Evolutionary conservation across 2,888 invertebrate species (phyloP).

Genomic region (Pseudolycoriella hygida): DNA sequence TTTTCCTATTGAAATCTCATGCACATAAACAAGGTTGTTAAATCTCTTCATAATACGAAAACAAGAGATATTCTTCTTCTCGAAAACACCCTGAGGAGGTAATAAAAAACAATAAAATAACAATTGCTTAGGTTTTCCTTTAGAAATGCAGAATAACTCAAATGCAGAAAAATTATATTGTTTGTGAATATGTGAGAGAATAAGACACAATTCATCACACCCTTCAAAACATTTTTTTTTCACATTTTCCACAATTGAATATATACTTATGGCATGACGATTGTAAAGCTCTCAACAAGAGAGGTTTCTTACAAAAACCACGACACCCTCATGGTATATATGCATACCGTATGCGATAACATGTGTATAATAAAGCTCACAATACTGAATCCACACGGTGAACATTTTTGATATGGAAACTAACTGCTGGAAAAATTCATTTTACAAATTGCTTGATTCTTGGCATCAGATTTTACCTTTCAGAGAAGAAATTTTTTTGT

Average conservation of each 20-base stretch:
- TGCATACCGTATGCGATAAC: background rate
- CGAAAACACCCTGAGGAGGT: background rate
- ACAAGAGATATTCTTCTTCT: background rate
- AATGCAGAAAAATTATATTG: background rate
- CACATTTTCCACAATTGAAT: too few species aligned
- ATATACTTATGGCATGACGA: too few species aligned
- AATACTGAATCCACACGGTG: background rate
- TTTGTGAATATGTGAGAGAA: too few species aligned
- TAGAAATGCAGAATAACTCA: background rate
- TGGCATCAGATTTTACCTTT: background rate
- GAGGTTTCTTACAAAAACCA: too few species aligned
- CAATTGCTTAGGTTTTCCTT: background rate
- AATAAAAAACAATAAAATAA: slow-evolving; percentile 1
- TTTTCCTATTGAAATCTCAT: background rate
- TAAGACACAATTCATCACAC: too few species aligned
- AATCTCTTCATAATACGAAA: background rate
- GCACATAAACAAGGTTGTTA: slow-evolving; percentile 1
- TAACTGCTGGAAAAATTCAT: background rate
- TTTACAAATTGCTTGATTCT: slow-evolving; percentile 1
- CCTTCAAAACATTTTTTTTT: too few species aligned
- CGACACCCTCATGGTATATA: too few species aligned
- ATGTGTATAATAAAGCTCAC: background rate
- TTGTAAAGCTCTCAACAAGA: too few species aligned
- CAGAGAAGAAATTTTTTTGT: background rate
- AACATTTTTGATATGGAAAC: background rate